These are phyloP conservation scores for Protaetia brevitarsis DNA, from an alignment of 1,140 invertebrate species.

Conservation along the genomic window DNA sequence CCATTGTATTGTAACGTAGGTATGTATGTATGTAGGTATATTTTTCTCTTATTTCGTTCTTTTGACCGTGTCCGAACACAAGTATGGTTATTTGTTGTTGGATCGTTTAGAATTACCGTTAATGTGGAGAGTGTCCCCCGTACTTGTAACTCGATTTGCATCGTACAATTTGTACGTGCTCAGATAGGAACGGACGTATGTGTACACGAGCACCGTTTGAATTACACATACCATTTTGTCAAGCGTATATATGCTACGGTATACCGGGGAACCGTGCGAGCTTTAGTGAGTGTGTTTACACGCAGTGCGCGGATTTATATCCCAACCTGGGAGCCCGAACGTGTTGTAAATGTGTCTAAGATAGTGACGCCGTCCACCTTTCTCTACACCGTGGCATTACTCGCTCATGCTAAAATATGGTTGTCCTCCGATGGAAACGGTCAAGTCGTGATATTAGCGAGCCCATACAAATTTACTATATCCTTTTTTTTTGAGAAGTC, in stretches of 20 bases:
- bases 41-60: background rate
- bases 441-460: background rate
- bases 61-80: background rate
- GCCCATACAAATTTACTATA: background rate
- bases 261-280: background rate
- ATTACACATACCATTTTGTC: slow-evolving; percentile 13
- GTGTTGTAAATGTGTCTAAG: slow-evolving; percentile 3
- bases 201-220: background rate
- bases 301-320: background rate
- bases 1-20: too few relatives aligned
- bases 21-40: background rate
- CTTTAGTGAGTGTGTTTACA: slow-evolving; percentile 10
- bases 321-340: background rate
- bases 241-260: background rate
- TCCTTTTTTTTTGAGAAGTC: too few relatives aligned
- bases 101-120: slow-evolving; percentile 3
- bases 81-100: background rate
- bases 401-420: slow-evolving; percentile 2
- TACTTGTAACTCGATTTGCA: background rate
- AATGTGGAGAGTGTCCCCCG: background rate
- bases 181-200: background rate
- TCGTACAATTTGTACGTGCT: slow-evolving; percentile 13
- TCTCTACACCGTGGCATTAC: background rate
- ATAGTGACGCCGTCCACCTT: background rate
- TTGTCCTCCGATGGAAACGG: background rate